These are phyloP conservation scores for Cotesia chilonis DNA, from an alignment of 1,140 invertebrate species.

Conservation along the genomic window DNA sequence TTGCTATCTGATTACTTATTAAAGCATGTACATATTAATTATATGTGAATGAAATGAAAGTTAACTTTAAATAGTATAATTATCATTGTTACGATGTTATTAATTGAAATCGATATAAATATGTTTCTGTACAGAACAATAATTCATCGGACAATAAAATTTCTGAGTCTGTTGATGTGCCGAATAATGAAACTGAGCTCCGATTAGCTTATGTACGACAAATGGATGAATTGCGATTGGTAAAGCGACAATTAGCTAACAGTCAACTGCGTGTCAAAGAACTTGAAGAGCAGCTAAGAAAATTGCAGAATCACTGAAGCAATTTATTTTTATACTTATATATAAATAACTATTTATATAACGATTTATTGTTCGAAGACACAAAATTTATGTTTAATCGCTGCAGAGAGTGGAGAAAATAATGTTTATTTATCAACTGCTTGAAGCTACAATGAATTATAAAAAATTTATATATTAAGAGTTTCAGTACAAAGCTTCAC, in stretches of 20 bases:
- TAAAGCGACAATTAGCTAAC: conserved; percentile 77
- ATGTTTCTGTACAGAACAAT: conserved; percentile 50
- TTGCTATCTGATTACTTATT: conserved; percentile 24
- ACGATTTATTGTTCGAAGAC: neutral
- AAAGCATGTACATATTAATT: conserved; percentile 11
- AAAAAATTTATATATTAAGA: conserved; percentile 20
- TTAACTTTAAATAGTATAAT: no score
- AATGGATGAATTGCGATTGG: conserved; percentile 78
- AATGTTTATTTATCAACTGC: conserved; percentile 33
- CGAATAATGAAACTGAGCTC: conserved; percentile 69
- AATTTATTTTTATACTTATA: neutral
- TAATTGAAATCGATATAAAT: neutral
- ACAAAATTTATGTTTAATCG: conserved; percentile 21
- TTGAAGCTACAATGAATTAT: conserved; percentile 34
- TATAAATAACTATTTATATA: neutral
- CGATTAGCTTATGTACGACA: conserved; percentile 78
- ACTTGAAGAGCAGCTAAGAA: conserved; percentile 76
- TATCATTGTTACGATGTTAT: neutral
- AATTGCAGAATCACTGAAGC: conserved; percentile 62
- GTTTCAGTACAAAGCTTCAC: conserved; percentile 35
- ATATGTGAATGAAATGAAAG: neutral
- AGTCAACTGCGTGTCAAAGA: conserved; percentile 81
- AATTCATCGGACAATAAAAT: conserved; percentile 56
- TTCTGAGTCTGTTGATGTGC: conserved; percentile 55
- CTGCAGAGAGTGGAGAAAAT: conserved; percentile 15